These are phyloP conservation scores for Troides aeacus DNA, from an alignment of 2,888 invertebrate genomes.

Conservation along the genomic window DNA sequence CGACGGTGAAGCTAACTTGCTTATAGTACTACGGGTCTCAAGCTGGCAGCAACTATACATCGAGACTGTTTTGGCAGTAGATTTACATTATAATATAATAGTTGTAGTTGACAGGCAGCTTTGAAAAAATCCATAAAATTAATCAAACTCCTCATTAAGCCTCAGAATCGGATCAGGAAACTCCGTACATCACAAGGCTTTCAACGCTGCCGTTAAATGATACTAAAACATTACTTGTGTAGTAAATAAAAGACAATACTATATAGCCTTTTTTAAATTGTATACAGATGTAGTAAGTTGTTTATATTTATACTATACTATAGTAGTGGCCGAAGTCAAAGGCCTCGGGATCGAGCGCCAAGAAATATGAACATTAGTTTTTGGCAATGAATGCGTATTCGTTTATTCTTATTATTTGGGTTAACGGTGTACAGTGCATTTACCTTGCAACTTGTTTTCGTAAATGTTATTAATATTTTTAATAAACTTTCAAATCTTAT, in stretches of 20 bases:
- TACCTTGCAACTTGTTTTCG: neutral
- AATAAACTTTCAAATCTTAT: neutral
- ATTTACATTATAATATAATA: too few species aligned
- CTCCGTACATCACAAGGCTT: too few species aligned
- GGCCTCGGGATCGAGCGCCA: slow-evolving; percentile 1
- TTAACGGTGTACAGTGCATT: neutral
- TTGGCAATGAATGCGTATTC: slow-evolving; percentile 1
- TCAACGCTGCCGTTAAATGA: too few species aligned
- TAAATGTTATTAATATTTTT: neutral
- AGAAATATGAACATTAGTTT: slow-evolving; percentile 7
- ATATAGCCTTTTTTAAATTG: neutral
- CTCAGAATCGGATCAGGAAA: too few species aligned
- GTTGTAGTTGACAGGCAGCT: too few species aligned
- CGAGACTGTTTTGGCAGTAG: too few species aligned
- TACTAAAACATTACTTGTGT: neutral
- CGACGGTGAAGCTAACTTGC: too few species aligned
- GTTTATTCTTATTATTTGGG: slow-evolving; percentile 3
- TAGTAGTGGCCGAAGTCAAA: slow-evolving; percentile 1
- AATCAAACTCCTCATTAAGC: too few species aligned
- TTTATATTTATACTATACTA: neutral
- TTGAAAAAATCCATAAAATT: too few species aligned
- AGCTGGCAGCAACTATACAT: too few species aligned
- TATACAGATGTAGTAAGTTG: neutral
- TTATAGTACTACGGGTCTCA: too few species aligned
- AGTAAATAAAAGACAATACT: neutral